Evolutionary conservation across 2,888 invertebrate genomes (phyloP).

Genomic region (Oasisia sp.): DNA sequence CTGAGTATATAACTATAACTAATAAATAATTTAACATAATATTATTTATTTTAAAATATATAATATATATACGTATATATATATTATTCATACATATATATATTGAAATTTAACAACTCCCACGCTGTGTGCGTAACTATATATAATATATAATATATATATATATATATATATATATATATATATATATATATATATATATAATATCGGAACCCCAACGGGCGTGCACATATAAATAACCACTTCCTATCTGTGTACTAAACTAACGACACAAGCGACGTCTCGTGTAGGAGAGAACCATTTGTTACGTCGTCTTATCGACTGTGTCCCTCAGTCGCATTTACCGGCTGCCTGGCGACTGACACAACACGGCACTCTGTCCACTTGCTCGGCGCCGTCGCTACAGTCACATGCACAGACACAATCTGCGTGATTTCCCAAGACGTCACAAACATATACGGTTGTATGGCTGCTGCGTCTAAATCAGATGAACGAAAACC

Average conservation of each 20-base stretch:
- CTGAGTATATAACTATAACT: too few relatives aligned
- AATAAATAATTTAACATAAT: too few relatives aligned
- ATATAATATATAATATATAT: not conserved
- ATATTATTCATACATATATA: too few relatives aligned
- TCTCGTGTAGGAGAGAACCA: not conserved
- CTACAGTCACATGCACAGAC: not conserved
- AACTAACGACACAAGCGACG: not conserved
- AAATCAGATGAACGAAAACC: conserved; percentile 3
- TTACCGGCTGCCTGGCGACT: not conserved
- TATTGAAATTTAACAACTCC: too few relatives aligned
- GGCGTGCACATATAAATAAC: not conserved
- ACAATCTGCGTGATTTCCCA: conserved; percentile 17
- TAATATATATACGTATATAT: too few relatives aligned
- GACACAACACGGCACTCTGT: not conserved
- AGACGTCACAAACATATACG: not conserved
- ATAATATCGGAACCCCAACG: not conserved
- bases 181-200: not conserved
- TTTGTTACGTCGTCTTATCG: not conserved
- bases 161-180: not conserved
- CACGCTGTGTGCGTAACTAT: too few relatives aligned
- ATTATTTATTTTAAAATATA: too few relatives aligned
- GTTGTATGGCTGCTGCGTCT: not conserved
- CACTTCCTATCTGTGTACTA: not conserved
- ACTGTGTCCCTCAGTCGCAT: not conserved
- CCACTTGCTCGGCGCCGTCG: not conserved